Base-by-base conservation (phyloP, 2,113 vertebrate genomes). In the Cheirogaleus medius region DNA sequence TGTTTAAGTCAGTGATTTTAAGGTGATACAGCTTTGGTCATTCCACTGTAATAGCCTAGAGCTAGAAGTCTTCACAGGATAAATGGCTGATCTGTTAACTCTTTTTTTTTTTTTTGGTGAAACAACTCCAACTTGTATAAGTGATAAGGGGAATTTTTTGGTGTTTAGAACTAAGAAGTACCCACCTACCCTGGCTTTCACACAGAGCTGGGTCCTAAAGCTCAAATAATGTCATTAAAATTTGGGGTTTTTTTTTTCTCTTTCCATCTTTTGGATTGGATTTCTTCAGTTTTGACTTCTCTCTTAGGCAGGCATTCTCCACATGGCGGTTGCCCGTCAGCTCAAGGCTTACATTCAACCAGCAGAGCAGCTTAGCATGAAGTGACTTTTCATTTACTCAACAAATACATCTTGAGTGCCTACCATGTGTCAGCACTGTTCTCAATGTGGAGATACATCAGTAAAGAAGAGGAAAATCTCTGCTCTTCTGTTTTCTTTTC, bases 1-100 rank as follows among this genome's bases (percentile, higher is more conserved):
- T 66, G 18, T 82, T 94, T 71, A 87, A 96, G 44, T 69, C 32
- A 37, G 15, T 71, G 34, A 90, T 54, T 87, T 92, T 82, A 93
- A 11, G 18, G 27, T 37, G 56, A 60, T 66, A 58, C 15, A 54
- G 60, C 94, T 94, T 80, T 29, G 23, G 63, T 91, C 56, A 58
- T 91, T 91, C 69, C 23, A n/a, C 73, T 58, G 64, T 81, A 87
- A 69, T 44, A 91, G 12, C 11, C 29, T 39, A 87, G 54, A 73
- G 47, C 14, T 77, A 71, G 15, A 77, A 82, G 60, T 86, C 42
- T 71, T 74, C 86, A 92, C 29, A 58, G n/a, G 49, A 39, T 60
- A 91, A 92, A 60, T 73, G 66, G 6, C 15, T 64, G 11, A 90
- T 80, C 34, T 83, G 25, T 54, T 63, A 76, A 73, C 88, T 44